phyloP scores from a whole-genome alignment of 1,140 invertebrate species.

The Arion vulgaris region DNA sequence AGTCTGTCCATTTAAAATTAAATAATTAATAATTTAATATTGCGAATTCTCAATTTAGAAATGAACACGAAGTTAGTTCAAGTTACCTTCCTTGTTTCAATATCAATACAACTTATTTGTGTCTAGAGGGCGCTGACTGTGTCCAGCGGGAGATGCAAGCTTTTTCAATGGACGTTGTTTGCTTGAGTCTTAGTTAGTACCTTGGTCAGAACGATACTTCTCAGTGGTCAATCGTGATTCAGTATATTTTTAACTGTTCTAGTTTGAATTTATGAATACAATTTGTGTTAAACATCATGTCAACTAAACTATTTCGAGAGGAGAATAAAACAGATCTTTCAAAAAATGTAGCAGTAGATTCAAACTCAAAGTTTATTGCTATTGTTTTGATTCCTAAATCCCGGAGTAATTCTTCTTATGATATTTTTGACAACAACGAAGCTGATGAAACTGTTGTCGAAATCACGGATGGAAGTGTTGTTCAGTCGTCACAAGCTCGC shows the following conservation, averaged over 20 bases:
- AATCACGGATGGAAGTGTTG: neutral
- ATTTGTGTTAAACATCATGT: slow-evolving; percentile 1
- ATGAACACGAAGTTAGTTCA: too few species aligned
- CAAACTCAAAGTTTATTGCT: slow-evolving; percentile 59
- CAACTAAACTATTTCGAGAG: slow-evolving; percentile 10
- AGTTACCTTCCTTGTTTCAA: neutral
- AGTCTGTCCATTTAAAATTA: too few species aligned
- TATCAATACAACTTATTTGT: neutral
- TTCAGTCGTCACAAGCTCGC: slow-evolving; percentile 7
- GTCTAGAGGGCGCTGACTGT: slow-evolving; percentile 13
- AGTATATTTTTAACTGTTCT: neutral
- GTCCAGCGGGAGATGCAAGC: slow-evolving; percentile 31
- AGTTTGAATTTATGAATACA: neutral
- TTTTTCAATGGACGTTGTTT: neutral
- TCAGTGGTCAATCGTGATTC: too few species aligned
- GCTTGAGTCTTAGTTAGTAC: neutral
- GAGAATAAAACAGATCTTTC: neutral
- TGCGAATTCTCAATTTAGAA: too few species aligned
- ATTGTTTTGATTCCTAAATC: slow-evolving; percentile 50
- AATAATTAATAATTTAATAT: too few species aligned
- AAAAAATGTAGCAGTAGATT: slow-evolving; percentile 50
- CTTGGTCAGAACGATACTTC: neutral
- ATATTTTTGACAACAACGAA: neutral
- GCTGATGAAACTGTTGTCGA: neutral
- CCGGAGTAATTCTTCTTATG: neutral